phyloP scores from a whole-genome alignment of 2,888 invertebrate species.

The Pantelozetes paolii region DNA sequence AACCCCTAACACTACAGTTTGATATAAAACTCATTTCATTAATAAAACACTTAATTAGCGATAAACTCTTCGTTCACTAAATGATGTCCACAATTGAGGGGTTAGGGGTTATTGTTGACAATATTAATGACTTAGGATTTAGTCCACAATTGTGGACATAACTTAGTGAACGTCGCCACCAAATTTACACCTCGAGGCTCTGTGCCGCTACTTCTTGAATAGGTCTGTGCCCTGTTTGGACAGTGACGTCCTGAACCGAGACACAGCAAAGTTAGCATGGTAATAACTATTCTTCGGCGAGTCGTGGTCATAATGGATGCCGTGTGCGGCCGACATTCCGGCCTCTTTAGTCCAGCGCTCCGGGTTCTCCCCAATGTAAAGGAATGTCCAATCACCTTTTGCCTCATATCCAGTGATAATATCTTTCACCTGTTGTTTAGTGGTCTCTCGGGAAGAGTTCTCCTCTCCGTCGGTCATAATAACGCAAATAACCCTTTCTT shows the following conservation, averaged over 20 bases:
- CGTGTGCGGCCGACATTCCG: neutral
- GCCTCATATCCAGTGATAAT: neutral
- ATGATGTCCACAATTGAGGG: no score
- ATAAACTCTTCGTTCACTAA: no score
- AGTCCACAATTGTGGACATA: no score
- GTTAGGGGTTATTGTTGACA: no score
- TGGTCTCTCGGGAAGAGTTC: conserved; percentile 4
- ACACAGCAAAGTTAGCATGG: neutral
- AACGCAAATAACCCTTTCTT: conserved; percentile 19
- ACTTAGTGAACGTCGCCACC: no score
- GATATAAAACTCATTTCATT: no score
- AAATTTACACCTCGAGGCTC: no score
- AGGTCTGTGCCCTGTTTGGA: neutral
- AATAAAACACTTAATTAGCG: no score
- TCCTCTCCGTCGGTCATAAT: conserved; percentile 26
- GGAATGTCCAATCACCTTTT: neutral
- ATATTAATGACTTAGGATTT: no score
- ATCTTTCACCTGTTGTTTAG: neutral
- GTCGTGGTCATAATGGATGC: neutral
- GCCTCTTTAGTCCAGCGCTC: neutral
- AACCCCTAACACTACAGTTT: no score
- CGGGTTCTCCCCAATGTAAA: neutral
- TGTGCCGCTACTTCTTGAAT: no score
- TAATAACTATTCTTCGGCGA: neutral
- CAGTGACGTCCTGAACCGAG: neutral